phyloP scores from a whole-genome alignment of 2,888 invertebrate genomes.

The Stictocephala bisonia region DNA sequence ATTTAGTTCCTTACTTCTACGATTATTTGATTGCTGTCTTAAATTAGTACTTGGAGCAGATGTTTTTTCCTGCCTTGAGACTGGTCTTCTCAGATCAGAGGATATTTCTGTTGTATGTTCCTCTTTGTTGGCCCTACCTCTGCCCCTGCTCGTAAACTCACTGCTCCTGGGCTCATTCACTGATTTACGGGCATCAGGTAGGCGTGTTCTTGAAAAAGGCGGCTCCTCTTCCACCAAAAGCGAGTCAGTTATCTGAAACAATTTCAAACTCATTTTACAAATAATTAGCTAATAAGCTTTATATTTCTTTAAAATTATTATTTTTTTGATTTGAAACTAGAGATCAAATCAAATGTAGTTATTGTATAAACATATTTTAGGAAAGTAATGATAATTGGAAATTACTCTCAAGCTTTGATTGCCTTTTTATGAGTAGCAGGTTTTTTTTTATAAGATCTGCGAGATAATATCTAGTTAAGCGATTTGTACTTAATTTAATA shows the following conservation, averaged over 20 bases:
- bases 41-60: background rate
- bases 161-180: background rate
- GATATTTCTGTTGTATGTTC: background rate
- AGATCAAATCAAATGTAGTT: no score
- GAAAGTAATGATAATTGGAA: no score
- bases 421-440: no score
- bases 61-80: background rate
- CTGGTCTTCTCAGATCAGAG: background rate
- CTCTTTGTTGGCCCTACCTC: background rate
- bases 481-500: no score
- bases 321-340: no score
- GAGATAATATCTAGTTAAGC: no score
- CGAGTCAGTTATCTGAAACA: conserved; percentile 25
- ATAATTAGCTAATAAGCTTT: no score
- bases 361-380: no score
- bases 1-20: conserved; percentile 16
- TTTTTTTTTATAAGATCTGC: no score
- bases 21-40: background rate
- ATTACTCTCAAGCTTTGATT: no score
- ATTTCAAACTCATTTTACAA: no score
- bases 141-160: background rate
- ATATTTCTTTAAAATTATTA: no score
- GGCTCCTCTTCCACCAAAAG: conserved; percentile 4
- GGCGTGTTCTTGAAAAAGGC: background rate
- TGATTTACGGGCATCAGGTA: conserved; percentile 7